A percentile compares a stretch with the other conserved stretches of the same genome.
Evolutionary conservation across 1,140 invertebrate genomes (phyloP).

Genomic region (Drosophila kepulauana): DNA sequence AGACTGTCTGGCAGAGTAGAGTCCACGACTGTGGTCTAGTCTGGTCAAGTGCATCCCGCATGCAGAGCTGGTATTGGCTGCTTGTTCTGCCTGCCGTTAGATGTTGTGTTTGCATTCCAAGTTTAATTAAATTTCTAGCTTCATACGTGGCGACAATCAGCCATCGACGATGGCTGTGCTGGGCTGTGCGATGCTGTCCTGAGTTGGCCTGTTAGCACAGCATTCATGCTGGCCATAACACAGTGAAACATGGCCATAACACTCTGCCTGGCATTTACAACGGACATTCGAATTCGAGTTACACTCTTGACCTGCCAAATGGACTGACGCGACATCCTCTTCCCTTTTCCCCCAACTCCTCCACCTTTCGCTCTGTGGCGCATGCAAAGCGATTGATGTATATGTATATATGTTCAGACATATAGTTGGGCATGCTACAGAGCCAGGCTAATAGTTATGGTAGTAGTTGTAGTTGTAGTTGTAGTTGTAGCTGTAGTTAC

Average conservation of each 20-base stretch:
- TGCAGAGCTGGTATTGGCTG: slow-evolving; percentile 18
- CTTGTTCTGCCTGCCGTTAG: slow-evolving; percentile 40
- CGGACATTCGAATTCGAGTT: slow-evolving; percentile 61
- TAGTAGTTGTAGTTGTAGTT: slow-evolving; percentile 49
- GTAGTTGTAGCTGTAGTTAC: slow-evolving; percentile 41
- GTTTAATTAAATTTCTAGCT: slow-evolving; percentile 69
- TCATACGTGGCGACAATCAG: slow-evolving; percentile 39
- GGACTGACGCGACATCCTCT: slow-evolving; percentile 17
- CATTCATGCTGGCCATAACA: slow-evolving; percentile 52
- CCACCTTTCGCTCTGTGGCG: background rate
- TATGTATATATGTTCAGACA: slow-evolving; percentile 19
- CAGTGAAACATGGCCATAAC: slow-evolving; percentile 44
- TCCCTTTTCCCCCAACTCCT: background rate
- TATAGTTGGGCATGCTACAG: slow-evolving; percentile 22
- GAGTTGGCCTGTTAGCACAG: slow-evolving; percentile 16
- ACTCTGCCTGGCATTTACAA: slow-evolving; percentile 40
- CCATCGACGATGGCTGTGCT: slow-evolving; percentile 3
- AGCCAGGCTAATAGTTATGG: slow-evolving; percentile 65
- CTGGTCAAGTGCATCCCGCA: background rate
- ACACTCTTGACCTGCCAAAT: slow-evolving; percentile 53
- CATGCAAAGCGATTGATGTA: slow-evolving; percentile 38
- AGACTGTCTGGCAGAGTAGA: background rate
- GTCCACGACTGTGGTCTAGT: background rate
- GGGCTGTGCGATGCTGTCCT: no score
- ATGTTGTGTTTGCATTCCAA: slow-evolving; percentile 51